These are phyloP conservation scores for Aurelia aurita complex sp. Pacific DNA, from an alignment of 30 jellyfish, hydroid and myxozoan species.

Conservation along the genomic window DNA sequence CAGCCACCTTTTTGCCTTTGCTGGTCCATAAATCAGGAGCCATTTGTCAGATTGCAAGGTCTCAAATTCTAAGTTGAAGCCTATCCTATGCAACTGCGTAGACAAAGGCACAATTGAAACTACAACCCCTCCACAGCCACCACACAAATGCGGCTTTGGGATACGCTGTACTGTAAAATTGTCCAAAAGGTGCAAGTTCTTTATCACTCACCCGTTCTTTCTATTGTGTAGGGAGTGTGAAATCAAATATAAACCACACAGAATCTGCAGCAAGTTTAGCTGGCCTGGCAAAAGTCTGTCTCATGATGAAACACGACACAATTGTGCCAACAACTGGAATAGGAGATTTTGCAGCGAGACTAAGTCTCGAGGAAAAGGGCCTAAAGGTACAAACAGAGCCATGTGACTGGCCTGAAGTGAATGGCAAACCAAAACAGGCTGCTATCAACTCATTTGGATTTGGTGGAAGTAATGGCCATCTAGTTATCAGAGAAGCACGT, in stretches of 20 bases:
- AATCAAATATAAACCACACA: slow-evolving; percentile 74
- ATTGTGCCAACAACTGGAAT: slow-evolving; percentile 53
- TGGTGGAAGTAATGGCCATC: slow-evolving; percentile 76
- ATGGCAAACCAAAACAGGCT: slow-evolving; percentile 17
- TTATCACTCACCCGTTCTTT: neutral
- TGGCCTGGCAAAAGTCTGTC: slow-evolving; percentile 71
- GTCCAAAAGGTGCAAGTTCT: too few species aligned
- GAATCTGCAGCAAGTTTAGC: slow-evolving; percentile 82
- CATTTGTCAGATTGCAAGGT: too few species aligned
- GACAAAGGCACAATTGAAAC: too few species aligned
- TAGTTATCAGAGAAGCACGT: slow-evolving; percentile 39
- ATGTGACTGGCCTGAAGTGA: slow-evolving; percentile 45
- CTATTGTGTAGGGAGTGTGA: slow-evolving; percentile 51
- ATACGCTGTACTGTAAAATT: too few species aligned
- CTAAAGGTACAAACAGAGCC: slow-evolving; percentile 24
- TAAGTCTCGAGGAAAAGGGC: slow-evolving; percentile 49
- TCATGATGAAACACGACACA: slow-evolving; percentile 48
- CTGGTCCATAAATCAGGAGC: too few species aligned
- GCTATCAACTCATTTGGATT: slow-evolving; percentile 70
- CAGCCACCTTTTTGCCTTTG: too few species aligned
- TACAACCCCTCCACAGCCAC: too few species aligned
- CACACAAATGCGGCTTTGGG: too few species aligned
- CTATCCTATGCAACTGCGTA: too few species aligned
- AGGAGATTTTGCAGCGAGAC: slow-evolving; percentile 48
- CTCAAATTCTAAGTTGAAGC: too few species aligned